Evolutionary conservation across 2,888 invertebrate genomes (phyloP).

Genomic region (Frankliniella fusca): DNA sequence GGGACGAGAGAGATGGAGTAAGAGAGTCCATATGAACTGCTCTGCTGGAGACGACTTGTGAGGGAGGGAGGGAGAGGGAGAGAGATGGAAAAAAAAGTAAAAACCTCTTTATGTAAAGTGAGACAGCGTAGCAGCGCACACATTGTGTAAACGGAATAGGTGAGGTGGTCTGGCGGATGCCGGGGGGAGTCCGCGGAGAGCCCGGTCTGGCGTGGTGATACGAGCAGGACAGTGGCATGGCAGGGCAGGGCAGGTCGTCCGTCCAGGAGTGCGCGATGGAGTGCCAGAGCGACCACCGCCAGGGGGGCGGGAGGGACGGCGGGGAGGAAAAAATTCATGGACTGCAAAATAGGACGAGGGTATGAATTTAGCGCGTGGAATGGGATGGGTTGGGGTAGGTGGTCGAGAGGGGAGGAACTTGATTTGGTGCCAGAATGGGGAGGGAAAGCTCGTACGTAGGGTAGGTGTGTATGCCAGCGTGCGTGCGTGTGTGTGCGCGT

Average conservation of each 20-base stretch:
- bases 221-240: too few species aligned
- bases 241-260: too few species aligned
- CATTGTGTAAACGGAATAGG: too few species aligned
- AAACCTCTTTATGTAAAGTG: too few species aligned
- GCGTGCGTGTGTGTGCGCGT: not conserved
- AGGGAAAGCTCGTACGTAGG: not conserved
- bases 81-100: not conserved
- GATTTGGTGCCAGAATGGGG: not conserved
- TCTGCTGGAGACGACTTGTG: not conserved
- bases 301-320: slow-evolving; percentile 38
- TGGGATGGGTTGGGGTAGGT: not conserved
- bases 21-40: slow-evolving; percentile 33
- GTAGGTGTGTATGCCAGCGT: not conserved
- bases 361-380: not conserved
- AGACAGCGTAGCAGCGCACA: too few species aligned
- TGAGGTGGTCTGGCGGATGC: too few species aligned
- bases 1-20: slow-evolving; percentile 31
- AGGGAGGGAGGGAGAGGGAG: not conserved
- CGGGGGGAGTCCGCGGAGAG: too few species aligned
- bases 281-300: slow-evolving; percentile 24
- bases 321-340: slow-evolving; percentile 36
- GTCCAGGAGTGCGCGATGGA: too few species aligned
- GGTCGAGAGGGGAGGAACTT: not conserved
- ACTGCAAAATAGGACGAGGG: not conserved
- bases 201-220: too few species aligned